Percentiles rank a stretch among this genome's conserved stretches.
Conservation (phyloP, 64 coral and sea anemone species). For the Hydrozoanthus tunicans region DNA sequence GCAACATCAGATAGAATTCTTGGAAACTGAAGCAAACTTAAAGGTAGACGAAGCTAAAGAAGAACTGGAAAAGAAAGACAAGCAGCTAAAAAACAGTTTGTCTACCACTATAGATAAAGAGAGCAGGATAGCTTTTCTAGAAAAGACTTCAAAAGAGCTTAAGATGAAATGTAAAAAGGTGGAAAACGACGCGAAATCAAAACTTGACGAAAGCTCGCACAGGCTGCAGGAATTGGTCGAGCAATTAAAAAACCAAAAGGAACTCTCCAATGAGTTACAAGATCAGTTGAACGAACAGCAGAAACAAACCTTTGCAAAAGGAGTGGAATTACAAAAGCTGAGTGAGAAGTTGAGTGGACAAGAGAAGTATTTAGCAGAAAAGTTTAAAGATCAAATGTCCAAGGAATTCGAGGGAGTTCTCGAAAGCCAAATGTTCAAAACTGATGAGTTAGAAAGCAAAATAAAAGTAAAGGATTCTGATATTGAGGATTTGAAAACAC, state of each 20-base stretch:
- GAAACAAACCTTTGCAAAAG: background rate
- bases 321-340: background rate
- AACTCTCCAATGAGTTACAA: background rate
- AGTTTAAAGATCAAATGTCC: slow-evolving; percentile 22
- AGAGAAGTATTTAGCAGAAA: slow-evolving; percentile 5
- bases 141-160: slow-evolving; percentile 11
- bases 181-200: slow-evolving; percentile 3
- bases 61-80: slow-evolving; percentile 7
- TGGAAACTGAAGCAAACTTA: slow-evolving; percentile 30
- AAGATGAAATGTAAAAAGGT: background rate
- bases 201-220: background rate
- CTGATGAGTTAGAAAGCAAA: slow-evolving; percentile 27
- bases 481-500: slow-evolving; percentile 53
- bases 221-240: background rate
- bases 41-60: slow-evolving; percentile 14
- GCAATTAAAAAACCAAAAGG: background rate
- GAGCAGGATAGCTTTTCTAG: slow-evolving; percentile 7
- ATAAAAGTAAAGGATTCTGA: slow-evolving; percentile 26
- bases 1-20: slow-evolving; percentile 21
- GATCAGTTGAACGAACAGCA: background rate
- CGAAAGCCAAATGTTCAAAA: slow-evolving; percentile 32
- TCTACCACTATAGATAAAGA: slow-evolving; percentile 5
- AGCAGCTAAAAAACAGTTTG: slow-evolving; percentile 1
- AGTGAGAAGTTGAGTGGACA: background rate
- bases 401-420: slow-evolving; percentile 31